Percentiles rank a stretch among this genome's conserved stretches.
Evolutionary conservation across 2,113 vertebrate species (phyloP).

Genomic region (Eurystomus gularis): DNA sequence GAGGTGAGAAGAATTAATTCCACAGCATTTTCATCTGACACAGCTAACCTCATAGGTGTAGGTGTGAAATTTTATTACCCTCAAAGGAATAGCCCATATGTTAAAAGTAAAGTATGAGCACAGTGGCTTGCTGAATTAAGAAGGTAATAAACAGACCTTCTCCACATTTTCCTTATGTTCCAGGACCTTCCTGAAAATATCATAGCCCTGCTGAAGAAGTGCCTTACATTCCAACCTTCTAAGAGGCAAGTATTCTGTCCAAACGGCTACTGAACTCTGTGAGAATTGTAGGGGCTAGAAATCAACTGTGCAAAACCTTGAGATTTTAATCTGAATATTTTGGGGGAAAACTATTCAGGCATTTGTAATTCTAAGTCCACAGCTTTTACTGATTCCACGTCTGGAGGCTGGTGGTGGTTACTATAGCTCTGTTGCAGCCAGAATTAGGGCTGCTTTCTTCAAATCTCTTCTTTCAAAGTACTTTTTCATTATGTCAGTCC

Average conservation of each 20-base stretch:
- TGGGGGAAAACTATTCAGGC: background rate
- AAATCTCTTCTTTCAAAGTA: background rate
- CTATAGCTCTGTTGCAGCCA: background rate
- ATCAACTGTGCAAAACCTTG: background rate
- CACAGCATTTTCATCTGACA: background rate
- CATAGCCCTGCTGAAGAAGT: constrained; percentile 86
- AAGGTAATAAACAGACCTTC: background rate
- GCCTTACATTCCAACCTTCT: constrained; percentile 90
- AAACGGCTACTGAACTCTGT: background rate
- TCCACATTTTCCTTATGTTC: background rate
- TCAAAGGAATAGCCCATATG: background rate
- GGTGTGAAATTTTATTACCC: background rate
- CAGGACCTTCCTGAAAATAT: constrained; percentile 87
- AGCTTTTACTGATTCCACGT: background rate
- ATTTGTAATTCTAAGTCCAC: background rate
- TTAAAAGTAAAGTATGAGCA: background rate
- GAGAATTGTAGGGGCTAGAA: background rate
- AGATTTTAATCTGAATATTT: background rate
- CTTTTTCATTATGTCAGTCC: background rate
- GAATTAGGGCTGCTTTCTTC: background rate
- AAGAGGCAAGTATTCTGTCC: constrained; percentile 79
- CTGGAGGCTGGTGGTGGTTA: background rate
- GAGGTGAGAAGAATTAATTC: background rate
- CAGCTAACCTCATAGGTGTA: background rate
- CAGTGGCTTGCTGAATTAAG: background rate